Percentiles rank a stretch among this genome's conserved stretches.
Evolutionary conservation across 2,888 invertebrate species (phyloP).

Genomic region (Ernsta delagoae): DNA sequence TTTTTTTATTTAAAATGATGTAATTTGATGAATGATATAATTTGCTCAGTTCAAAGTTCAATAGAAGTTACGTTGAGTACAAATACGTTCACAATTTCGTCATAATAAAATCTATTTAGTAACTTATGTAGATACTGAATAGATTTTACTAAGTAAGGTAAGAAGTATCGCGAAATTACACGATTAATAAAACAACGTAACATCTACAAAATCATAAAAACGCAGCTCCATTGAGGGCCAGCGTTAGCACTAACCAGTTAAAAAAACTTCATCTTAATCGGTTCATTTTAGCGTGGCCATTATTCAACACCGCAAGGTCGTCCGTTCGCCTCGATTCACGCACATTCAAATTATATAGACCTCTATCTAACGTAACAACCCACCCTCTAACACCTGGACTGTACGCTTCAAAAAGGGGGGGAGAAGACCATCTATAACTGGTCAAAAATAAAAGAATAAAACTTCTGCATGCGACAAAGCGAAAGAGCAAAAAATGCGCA

Average conservation of each 20-base stretch:
- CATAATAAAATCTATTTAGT: neutral
- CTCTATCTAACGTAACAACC: neutral
- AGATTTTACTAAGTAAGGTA: neutral
- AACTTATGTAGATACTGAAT: no score
- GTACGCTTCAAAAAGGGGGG: neutral
- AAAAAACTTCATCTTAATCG: constrained; percentile 31
- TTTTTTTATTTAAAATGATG: no score
- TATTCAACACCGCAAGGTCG: constrained; percentile 58
- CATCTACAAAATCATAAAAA: neutral
- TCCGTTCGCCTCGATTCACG: constrained; percentile 51
- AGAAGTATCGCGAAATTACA: neutral
- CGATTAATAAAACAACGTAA: neutral
- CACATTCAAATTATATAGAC: constrained; percentile 9
- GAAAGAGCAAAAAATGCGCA: neutral
- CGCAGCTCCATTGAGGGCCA: constrained; percentile 20
- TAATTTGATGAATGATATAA: no score
- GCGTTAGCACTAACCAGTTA: constrained; percentile 10
- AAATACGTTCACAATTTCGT: neutral
- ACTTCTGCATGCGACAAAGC: constrained; percentile 25
- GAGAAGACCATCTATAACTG: constrained; percentile 12
- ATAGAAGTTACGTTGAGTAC: no score
- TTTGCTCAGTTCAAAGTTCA: no score
- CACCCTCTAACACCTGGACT: neutral
- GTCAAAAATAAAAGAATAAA: neutral
- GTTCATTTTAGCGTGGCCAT: constrained; percentile 42